Base-by-base conservation (phyloP, 2,113 vertebrate genomes). In the Pollimyrus isidori region DNA sequence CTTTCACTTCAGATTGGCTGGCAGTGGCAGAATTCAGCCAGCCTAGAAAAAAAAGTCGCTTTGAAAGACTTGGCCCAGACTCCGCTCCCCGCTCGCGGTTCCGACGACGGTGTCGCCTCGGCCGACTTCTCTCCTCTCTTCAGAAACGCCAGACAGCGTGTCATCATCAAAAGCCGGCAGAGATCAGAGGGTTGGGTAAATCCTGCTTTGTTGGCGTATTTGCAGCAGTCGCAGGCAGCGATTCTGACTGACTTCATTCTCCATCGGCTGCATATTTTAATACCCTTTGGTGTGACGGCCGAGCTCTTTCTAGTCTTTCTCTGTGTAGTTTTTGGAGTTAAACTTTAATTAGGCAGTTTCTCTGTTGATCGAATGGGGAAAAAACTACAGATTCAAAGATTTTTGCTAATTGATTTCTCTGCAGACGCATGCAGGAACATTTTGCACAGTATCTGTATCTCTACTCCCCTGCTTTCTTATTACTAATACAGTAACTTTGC, bases 61-160 rank as follows among this genome's bases (percentile, higher is more conserved):
- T 80, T 80, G 73, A 80, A 80, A 80, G 73, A 17, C 35, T 80
- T 39, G 73, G 73, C 73, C 35, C 17, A 17, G 73, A 39, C 73
- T 42, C 26, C 9, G n/a, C 65, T 73, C 65, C 65, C 65, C 13
- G 65, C 30, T 73, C n/a, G 11, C 65, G 65, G 65, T 30, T 15
- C 30, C 30, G 73, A 19, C 73, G 30, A 17, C 13, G 73, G 35
- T 42, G 73, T 80, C 73, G 73, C 73, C 35, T 80, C 73, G 1
- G 35, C 35, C 73, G 35, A 35, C 88, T 94, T 93, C 90, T 92
- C 0, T 93, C 93, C 5, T 93, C 93, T 95, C 95, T 48, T 92
- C 94, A 1, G 92, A 90, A 1, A 95, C 92, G 10, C 92, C 1
- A 80, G 80, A 65, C 3, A 49, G 86, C 17, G 11, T 46, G 46